Conservation (phyloP, 1,140 invertebrate genomes). For the Conopomorpha cramerella region DNA sequence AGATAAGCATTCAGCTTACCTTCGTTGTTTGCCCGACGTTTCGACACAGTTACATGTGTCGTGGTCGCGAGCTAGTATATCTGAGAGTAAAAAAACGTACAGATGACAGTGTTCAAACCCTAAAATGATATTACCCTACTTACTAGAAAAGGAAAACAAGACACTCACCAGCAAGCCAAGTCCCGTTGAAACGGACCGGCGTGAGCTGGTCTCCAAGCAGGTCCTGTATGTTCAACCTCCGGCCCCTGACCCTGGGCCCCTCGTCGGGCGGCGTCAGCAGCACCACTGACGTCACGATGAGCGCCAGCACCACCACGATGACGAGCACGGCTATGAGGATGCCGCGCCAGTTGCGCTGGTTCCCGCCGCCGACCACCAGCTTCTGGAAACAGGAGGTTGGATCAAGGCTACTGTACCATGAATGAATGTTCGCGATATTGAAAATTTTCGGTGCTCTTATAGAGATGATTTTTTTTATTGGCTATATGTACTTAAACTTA, state of each 20-base stretch:
- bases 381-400: slow-evolving; percentile 63
- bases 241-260: slow-evolving; percentile 78
- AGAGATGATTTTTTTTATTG: too few species aligned
- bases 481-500: too few species aligned
- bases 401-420: slow-evolving; percentile 8
- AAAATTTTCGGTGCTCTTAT: too few species aligned
- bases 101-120: too few species aligned
- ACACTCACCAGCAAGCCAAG: slow-evolving; percentile 85
- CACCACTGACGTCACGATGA: slow-evolving; percentile 90
- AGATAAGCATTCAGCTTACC: too few species aligned
- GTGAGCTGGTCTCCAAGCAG: slow-evolving; percentile 77
- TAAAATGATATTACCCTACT: too few species aligned
- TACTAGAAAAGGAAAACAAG: too few species aligned
- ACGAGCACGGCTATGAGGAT: slow-evolving; percentile 88
- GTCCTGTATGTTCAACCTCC: slow-evolving; percentile 76
- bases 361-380: slow-evolving; percentile 81
- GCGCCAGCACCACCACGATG: slow-evolving; percentile 83
- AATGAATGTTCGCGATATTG: too few species aligned
- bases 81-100: too few species aligned
- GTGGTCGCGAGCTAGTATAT: too few species aligned
- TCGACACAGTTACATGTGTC: too few species aligned
- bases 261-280: slow-evolving; percentile 88
- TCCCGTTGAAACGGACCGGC: slow-evolving; percentile 80
- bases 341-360: slow-evolving; percentile 86
- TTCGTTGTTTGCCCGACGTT: too few species aligned